Percentiles rank a stretch among this genome's conserved stretches.
phyloP scores from a whole-genome alignment of 2,888 invertebrate species.

The Nomada flava region DNA sequence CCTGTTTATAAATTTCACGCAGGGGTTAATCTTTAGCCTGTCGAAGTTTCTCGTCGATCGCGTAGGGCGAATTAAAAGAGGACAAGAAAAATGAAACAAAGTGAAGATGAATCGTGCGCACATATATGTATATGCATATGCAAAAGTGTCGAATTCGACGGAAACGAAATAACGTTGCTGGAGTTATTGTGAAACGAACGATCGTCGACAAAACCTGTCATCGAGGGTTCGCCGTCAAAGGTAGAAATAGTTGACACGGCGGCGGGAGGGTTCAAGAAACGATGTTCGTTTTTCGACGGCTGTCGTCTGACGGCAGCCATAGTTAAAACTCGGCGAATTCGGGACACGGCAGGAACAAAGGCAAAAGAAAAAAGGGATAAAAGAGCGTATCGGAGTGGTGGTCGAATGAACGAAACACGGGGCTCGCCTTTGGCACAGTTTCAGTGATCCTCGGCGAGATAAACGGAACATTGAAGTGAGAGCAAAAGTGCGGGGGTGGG shows the following conservation, averaged over 20 bases:
- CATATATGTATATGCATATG: too few species aligned
- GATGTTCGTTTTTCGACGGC: not conserved
- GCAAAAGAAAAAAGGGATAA: not conserved
- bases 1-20: too few species aligned
- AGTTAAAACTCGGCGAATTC: not conserved
- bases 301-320: not conserved
- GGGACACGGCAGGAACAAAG: constrained; percentile 9
- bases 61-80: too few species aligned
- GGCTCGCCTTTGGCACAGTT: constrained; percentile 50
- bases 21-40: too few species aligned
- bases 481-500: constrained; percentile 20
- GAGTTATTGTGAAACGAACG: not conserved
- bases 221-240: not conserved
- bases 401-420: constrained; percentile 26
- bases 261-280: not conserved
- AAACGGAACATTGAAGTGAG: constrained; percentile 48
- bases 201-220: not conserved
- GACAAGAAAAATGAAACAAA: not conserved
- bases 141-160: too few species aligned
- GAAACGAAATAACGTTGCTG: not conserved
- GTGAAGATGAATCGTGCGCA: not conserved
- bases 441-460: constrained; percentile 55
- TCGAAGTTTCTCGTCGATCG: not conserved
- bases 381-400: constrained; percentile 3
- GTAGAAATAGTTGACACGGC: not conserved